Percentiles rank a stretch among this genome's conserved stretches.
Conservation (phyloP, 2,797 vertebrate species). For the Hylomyscus alleni region DNA sequence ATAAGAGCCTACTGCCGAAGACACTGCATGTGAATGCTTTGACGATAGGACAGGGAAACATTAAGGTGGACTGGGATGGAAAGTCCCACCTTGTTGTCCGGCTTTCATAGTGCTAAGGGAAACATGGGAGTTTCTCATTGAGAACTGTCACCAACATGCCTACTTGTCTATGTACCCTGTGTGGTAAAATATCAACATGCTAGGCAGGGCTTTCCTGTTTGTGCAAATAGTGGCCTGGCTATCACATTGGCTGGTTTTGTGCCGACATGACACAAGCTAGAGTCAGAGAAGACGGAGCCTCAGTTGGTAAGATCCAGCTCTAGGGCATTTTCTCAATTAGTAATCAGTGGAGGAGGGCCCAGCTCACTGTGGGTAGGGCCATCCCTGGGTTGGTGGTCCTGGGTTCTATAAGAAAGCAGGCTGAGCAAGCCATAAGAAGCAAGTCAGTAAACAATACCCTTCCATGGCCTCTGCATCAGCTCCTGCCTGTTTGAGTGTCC, state of each 20-base stretch:
- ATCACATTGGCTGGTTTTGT: not conserved
- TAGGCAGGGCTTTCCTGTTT: not conserved
- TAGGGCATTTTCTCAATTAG: not conserved
- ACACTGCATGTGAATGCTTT: not conserved
- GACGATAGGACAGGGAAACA: not conserved
- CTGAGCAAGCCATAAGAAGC: not conserved
- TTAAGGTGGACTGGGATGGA: not conserved
- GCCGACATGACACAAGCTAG: not conserved
- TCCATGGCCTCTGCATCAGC: not conserved
- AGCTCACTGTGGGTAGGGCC: not conserved
- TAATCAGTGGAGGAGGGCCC: not conserved
- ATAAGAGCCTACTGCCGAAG: not conserved
- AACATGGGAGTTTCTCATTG: not conserved
- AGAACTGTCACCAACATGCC: not conserved
- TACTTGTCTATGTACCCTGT: not conserved
- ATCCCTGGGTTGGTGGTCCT: not conserved
- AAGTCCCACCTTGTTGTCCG: not conserved
- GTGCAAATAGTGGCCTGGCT: not conserved
- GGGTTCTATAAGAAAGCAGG: not conserved
- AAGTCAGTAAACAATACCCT: not conserved
- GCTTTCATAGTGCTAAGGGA: not conserved
- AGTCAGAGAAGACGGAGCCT: not conserved
- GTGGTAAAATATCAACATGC: not conserved
- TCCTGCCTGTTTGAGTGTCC: not conserved
- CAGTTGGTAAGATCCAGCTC: not conserved